Evolutionary conservation across 2,113 vertebrate species (phyloP).

Genomic region (Pelmatolapia mariae): DNA sequence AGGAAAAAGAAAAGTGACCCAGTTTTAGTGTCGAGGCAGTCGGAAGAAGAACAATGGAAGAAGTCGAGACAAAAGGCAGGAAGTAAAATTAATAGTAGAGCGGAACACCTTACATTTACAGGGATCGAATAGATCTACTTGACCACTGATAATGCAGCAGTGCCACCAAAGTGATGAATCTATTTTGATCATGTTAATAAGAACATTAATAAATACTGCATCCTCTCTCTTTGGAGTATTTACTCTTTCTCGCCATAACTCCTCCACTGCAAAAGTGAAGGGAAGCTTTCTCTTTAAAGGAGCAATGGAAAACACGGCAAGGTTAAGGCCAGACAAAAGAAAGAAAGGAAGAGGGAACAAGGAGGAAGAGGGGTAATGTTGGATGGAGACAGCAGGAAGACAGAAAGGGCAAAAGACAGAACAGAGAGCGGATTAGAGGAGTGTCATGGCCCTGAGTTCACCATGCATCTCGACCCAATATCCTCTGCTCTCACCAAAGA

Average conservation of each 20-base stretch:
- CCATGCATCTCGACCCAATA: slow-evolving; percentile 59
- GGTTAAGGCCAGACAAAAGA: neutral
- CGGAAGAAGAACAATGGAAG: neutral
- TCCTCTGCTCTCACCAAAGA: slow-evolving; percentile 68
- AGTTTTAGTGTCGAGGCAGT: neutral
- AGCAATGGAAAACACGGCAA: neutral
- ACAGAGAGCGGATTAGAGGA: slow-evolving; percentile 54
- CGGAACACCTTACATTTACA: neutral
- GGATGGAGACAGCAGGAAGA: slow-evolving; percentile 43
- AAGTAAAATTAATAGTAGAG: neutral
- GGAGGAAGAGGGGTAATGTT: slow-evolving; percentile 3
- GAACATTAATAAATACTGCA: neutral
- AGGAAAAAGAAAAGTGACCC: slow-evolving; percentile 1
- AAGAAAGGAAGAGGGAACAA: neutral
- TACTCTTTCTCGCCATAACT: neutral
- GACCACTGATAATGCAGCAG: neutral
- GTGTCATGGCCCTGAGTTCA: slow-evolving; percentile 61
- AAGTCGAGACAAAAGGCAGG: neutral
- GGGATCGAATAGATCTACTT: neutral
- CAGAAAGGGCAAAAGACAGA: slow-evolving; percentile 49
- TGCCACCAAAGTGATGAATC: neutral
- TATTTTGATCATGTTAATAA: neutral
- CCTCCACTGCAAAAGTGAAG: neutral
- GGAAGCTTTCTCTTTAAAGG: neutral
- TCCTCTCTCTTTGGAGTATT: neutral